phyloP scores from a whole-genome alignment of 1,140 invertebrate species.

The Aleiodes sp. region DNA sequence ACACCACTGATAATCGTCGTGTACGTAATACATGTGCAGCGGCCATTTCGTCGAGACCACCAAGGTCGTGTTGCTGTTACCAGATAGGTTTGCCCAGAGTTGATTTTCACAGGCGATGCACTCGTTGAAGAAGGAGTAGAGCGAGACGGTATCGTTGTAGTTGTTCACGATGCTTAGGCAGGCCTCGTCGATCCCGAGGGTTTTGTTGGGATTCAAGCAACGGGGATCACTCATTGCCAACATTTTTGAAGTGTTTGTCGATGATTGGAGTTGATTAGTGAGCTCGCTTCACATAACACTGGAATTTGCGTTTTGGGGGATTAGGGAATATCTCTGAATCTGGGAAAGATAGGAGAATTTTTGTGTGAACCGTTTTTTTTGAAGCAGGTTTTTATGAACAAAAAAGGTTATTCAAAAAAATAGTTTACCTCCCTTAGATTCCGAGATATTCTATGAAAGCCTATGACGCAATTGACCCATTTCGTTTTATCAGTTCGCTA shows the following conservation, averaged over 20 bases:
- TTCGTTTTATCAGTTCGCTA: no score
- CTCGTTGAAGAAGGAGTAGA: constrained; percentile 58
- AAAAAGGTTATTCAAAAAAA: no score
- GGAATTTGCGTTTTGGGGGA: no score
- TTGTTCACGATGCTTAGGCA: constrained; percentile 64
- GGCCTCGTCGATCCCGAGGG: constrained; percentile 63
- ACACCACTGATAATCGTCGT: constrained; percentile 45
- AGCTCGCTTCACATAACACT: no score
- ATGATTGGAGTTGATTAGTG: no score
- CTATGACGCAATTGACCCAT: no score
- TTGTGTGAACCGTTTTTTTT: no score
- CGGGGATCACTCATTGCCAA: background rate
- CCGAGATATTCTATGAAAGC: no score
- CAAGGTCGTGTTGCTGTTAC: constrained; percentile 54
- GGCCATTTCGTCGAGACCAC: constrained; percentile 63
- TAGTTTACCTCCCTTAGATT: no score
- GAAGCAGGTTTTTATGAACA: no score
- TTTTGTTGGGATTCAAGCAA: constrained; percentile 38
- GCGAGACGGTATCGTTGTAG: constrained; percentile 44
- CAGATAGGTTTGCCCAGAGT: constrained; percentile 46
- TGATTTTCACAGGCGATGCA: constrained; percentile 62
- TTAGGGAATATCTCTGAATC: no score
- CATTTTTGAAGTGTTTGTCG: background rate
- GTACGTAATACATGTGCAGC: constrained; percentile 54
- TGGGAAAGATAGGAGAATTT: no score